phyloP scores from a whole-genome alignment of 2,113 vertebrate species.

The Gymnorhina tibicen region DNA sequence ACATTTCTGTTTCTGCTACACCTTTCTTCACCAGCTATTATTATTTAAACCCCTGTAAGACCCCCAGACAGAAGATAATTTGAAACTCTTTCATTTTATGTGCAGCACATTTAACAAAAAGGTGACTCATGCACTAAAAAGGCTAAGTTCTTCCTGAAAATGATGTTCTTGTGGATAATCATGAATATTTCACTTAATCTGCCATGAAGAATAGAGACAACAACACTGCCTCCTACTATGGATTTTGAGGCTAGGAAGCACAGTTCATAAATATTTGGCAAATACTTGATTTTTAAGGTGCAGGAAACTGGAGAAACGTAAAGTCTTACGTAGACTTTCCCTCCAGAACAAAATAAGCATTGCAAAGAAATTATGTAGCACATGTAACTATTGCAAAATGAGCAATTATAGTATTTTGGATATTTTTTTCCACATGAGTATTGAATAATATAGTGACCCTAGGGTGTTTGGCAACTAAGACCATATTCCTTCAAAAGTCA shows the following conservation, averaged over 20 bases:
- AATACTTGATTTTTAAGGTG: background rate
- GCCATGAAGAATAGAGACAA: background rate
- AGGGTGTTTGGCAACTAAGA: background rate
- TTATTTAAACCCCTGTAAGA: background rate
- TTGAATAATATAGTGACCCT: background rate
- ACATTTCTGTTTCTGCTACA: background rate
- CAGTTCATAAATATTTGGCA: background rate
- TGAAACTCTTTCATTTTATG: background rate
- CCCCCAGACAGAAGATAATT: background rate
- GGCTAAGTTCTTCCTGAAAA: background rate
- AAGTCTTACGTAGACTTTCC: background rate
- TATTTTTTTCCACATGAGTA: background rate
- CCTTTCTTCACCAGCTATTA: background rate
- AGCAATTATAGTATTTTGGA: background rate
- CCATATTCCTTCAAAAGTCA: conserved; percentile 41
- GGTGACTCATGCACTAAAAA: background rate
- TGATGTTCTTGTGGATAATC: background rate
- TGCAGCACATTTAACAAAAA: background rate
- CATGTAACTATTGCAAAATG: background rate
- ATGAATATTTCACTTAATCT: background rate
- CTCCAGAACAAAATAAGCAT: background rate
- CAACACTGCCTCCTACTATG: background rate
- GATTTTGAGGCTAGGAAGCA: background rate
- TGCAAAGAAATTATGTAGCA: background rate
- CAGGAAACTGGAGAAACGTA: background rate